Percentiles rank a stretch among this genome's conserved stretches.
phyloP scores from a whole-genome alignment of 2,797 vertebrate genomes.

The Trachops cirrhosus region DNA sequence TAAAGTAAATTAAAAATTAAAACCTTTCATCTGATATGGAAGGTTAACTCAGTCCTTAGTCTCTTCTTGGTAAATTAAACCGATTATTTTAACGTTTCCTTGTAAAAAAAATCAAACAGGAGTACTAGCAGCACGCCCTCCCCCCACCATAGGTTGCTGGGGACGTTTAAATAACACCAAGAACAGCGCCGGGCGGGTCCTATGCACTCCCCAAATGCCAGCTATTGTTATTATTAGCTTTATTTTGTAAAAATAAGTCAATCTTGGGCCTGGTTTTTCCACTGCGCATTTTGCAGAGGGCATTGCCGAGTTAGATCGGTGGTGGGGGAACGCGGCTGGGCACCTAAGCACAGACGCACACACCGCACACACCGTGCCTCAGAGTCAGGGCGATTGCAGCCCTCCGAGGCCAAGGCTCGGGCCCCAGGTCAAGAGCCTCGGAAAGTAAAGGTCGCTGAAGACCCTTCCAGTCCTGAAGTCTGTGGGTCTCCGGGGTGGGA shows the following conservation, averaged over 20 bases:
- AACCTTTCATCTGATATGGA: constrained; percentile 14
- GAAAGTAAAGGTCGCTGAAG: background rate
- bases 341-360: fast-evolving
- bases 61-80: constrained; percentile 27
- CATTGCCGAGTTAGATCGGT: background rate
- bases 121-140: background rate
- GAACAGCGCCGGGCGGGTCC: background rate
- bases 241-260: background rate
- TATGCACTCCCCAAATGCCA: background rate
- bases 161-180: background rate
- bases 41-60: constrained; percentile 34
- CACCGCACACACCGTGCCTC: background rate
- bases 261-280: background rate
- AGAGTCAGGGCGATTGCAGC: background rate
- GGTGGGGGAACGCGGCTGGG: background rate
- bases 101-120: background rate
- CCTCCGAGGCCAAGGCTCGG: background rate
- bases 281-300: background rate
- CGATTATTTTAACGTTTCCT: constrained; percentile 43
- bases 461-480: background rate
- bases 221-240: background rate
- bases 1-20: background rate
- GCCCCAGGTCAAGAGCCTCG: background rate
- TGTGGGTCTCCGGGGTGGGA: background rate
- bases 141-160: no score